Percentiles rank a stretch among this genome's conserved stretches.
These are phyloP conservation scores for Luperina nickerlii DNA, from an alignment of 2,888 invertebrate species.

Conservation along the genomic window DNA sequence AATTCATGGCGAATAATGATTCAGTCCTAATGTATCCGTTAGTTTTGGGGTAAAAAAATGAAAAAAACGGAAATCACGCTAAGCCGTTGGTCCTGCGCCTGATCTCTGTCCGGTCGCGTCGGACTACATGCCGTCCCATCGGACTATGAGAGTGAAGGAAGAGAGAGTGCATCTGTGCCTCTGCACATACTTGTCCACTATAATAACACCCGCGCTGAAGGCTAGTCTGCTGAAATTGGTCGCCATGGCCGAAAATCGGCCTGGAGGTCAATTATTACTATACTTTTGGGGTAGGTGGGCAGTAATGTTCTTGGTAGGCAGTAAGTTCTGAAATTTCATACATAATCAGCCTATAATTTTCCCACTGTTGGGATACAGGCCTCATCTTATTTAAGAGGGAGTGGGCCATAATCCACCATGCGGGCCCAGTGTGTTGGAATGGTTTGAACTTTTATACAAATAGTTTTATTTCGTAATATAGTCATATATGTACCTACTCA, in stretches of 20 bases:
- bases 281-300: background rate
- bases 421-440: background rate
- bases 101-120: too few species aligned
- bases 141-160: too few species aligned
- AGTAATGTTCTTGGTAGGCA: background rate
- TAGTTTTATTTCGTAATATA: background rate
- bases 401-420: too few species aligned
- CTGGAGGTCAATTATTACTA: too few species aligned
- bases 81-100: too few species aligned
- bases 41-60: background rate
- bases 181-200: too few species aligned
- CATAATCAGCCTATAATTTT: background rate
- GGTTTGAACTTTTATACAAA: background rate
- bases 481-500: background rate
- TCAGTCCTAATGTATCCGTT: background rate
- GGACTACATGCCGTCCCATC: too few species aligned
- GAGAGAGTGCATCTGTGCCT: too few species aligned
- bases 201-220: too few species aligned
- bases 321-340: background rate
- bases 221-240: too few species aligned
- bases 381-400: background rate
- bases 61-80: too few species aligned
- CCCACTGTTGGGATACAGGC: background rate
- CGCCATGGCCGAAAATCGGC: too few species aligned
- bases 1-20: background rate